phyloP scores from a whole-genome alignment of 2,888 invertebrate genomes.

The Aplocera efformata region DNA sequence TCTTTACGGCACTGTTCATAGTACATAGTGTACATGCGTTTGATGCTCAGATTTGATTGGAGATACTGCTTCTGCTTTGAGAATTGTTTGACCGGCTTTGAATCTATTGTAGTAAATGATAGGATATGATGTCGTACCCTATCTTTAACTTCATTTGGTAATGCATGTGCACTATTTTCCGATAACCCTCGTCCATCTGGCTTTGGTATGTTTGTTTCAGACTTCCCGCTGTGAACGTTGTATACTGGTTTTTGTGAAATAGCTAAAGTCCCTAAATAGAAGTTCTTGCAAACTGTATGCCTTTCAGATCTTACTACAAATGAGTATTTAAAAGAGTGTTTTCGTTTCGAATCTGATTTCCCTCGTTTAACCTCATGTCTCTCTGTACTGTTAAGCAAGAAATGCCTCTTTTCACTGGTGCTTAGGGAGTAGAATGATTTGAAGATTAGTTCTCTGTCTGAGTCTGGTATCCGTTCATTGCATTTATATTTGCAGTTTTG shows the following conservation, averaged over 20 bases:
- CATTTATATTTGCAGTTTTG: slow-evolving; percentile 66
- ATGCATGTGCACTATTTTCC: slow-evolving; percentile 54
- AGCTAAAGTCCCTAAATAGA: slow-evolving; percentile 68
- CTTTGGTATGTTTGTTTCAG: slow-evolving; percentile 67
- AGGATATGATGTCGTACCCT: slow-evolving; percentile 61
- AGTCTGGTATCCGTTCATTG: slow-evolving; percentile 58
- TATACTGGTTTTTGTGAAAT: slow-evolving; percentile 73
- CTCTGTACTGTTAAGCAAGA: slow-evolving; percentile 67
- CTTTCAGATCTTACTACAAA: slow-evolving; percentile 57
- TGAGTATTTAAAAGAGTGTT: slow-evolving; percentile 67
- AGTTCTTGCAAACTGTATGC: slow-evolving; percentile 67
- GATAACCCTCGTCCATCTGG: slow-evolving; percentile 67
- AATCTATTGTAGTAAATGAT: slow-evolving; percentile 56
- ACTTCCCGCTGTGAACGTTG: slow-evolving; percentile 68
- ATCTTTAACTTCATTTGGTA: slow-evolving; percentile 60
- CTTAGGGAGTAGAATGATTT: slow-evolving; percentile 68
- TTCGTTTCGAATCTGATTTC: slow-evolving; percentile 45
- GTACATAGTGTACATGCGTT: slow-evolving; percentile 68
- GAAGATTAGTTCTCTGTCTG: slow-evolving; percentile 64
- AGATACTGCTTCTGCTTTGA: slow-evolving; percentile 65
- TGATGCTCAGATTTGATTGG: slow-evolving; percentile 52
- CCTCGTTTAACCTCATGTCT: slow-evolving; percentile 53
- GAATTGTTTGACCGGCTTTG: slow-evolving; percentile 54
- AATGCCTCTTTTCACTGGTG: slow-evolving; percentile 68
- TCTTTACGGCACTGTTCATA: slow-evolving; percentile 52